Evolutionary conservation across 2,888 invertebrate species (phyloP).

Genomic region (Acronicta aceris): DNA sequence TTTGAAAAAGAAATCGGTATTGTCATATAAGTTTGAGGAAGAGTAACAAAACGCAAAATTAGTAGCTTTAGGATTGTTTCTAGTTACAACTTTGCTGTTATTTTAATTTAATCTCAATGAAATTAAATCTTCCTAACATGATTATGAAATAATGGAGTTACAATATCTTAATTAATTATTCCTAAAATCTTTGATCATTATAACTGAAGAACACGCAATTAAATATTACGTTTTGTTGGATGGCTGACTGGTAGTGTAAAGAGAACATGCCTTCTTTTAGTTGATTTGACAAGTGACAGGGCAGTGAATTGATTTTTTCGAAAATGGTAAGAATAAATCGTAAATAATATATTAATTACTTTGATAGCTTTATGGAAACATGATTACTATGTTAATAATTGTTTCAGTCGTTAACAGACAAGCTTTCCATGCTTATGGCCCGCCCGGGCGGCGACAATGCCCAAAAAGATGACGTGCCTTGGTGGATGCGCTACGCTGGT

Average conservation of each 20-base stretch:
- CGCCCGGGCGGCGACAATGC: conserved; percentile 94
- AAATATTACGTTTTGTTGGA: too few species aligned
- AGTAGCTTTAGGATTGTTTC: conserved; percentile 25
- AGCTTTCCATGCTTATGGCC: conserved; percentile 94
- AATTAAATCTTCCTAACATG: neutral
- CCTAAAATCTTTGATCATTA: too few species aligned
- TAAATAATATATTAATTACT: conserved; percentile 60
- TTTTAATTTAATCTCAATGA: neutral
- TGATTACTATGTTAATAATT: conserved; percentile 61
- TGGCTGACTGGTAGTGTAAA: too few species aligned
- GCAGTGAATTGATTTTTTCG: conserved; percentile 86
- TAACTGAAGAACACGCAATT: too few species aligned
- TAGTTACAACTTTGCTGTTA: conserved; percentile 5
- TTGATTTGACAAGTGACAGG: conserved; percentile 75
- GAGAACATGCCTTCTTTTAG: conserved; percentile 40
- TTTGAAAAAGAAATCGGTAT: too few species aligned
- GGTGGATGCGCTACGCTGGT: conserved; percentile 97
- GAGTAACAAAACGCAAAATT: conserved; percentile 24
- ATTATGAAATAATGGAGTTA: neutral
- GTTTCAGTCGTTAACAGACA: conserved; percentile 93
- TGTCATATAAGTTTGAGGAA: neutral
- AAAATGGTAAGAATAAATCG: conserved; percentile 81
- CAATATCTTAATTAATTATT: too few species aligned
- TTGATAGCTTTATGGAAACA: conserved; percentile 23
- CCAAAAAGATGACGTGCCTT: conserved; percentile 95